Base-by-base conservation (phyloP, 2,888 invertebrate genomes). In the Leucoptera coffeella region DNA sequence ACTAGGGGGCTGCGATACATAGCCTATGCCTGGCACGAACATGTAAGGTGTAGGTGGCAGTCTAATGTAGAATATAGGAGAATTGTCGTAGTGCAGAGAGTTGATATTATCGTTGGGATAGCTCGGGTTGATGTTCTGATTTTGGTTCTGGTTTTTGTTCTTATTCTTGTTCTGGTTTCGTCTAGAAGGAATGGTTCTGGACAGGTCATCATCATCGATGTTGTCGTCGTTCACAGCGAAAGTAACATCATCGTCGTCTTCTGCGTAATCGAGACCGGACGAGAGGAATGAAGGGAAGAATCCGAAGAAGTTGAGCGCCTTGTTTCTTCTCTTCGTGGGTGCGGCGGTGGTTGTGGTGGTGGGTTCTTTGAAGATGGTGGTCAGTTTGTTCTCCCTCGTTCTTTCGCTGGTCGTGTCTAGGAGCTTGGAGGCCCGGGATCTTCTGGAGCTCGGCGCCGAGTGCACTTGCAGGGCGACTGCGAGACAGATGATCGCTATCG, bases 1-100 rank as follows among this genome's bases (percentile, higher is more conserved):
- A 31, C 43, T 54, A 2, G 82, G 79, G 0, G 88, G 86, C 38
- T 86, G 85, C 1, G 87, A 87, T 12, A 90, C 81, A 54, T 89
- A 89, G 0, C 89, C 90, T 20, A 88, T 52, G 2, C 88, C 87
- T 1, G 89, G 87, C 1, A 89, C 82, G 45, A 83, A 88, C 76
- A 87, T 82, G 51, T 90, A 90, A 0, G 90, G 90, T 7, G 85
- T 82, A 1, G 90, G 86, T 0, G 90, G 89, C 29, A 90, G 52
- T 27, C 87, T 75, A 23, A 91, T 85, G 58, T 88, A 90, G 56
- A 86, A 89, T 32, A 90, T 85, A 7, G 89, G 85, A 1, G 89
- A 90, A n/a, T n/a, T n/a, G 31, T 77, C 77, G 23, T 72, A 76
- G 26, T 64, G 64, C 4, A 72, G 39, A 1, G 72, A 64, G 4